phyloP scores from a whole-genome alignment of 2,888 invertebrate genomes.

The Alcis repandata region DNA sequence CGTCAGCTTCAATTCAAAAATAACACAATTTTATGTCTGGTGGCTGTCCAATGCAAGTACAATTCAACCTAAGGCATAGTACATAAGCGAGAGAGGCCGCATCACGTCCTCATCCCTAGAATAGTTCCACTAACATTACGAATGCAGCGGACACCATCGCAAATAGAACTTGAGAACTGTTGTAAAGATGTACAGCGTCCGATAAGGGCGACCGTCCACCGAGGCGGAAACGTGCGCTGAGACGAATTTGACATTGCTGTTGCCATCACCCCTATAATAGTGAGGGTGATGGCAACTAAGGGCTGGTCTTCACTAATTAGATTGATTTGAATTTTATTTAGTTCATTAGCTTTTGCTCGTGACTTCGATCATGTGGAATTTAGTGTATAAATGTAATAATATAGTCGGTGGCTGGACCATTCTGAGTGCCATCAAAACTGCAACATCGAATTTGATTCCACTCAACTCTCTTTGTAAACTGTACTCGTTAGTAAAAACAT shows the following conservation, averaged over 20 bases:
- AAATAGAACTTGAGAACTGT: slow-evolving; percentile 54
- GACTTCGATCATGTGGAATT: too few relatives aligned
- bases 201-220: slow-evolving; percentile 39
- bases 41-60: too few relatives aligned
- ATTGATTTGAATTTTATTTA: neutral
- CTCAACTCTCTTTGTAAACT: too few relatives aligned
- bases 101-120: slow-evolving; percentile 37
- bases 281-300: neutral
- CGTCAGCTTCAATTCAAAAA: too few relatives aligned
- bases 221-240: slow-evolving; percentile 36
- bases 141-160: slow-evolving; percentile 51
- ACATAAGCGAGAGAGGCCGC: neutral
- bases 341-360: too few relatives aligned
- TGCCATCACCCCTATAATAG: too few relatives aligned
- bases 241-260: slow-evolving; percentile 23
- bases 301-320: neutral
- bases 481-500: too few relatives aligned
- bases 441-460: too few relatives aligned
- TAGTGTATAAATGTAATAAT: too few relatives aligned
- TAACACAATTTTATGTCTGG: neutral
- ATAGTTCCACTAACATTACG: slow-evolving; percentile 46
- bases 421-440: too few relatives aligned
- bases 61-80: neutral
- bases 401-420: too few relatives aligned
- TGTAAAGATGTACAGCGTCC: slow-evolving; percentile 51